A percentile compares a stretch with the other conserved stretches of the same genome.
Evolutionary conservation across 2,888 invertebrate genomes (phyloP).

Genomic region (Synanthedon formicaeformis): DNA sequence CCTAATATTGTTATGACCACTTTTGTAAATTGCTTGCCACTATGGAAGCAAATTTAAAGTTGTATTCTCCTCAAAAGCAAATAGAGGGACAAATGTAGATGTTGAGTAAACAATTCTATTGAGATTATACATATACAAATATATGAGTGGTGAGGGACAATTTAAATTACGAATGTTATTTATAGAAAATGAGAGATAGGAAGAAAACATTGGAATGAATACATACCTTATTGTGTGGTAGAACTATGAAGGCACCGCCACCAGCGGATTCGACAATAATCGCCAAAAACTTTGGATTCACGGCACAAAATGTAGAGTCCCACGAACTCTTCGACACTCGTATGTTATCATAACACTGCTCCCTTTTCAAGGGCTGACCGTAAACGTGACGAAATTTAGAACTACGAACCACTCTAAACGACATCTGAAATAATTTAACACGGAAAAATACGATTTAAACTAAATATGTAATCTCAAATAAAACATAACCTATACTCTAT

Average conservation of each 20-base stretch:
- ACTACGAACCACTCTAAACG: constrained; percentile 96
- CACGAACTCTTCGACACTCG: constrained; percentile 97
- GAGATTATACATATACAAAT: too few relatives aligned
- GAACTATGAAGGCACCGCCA: constrained; percentile 94
- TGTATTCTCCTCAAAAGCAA: too few relatives aligned
- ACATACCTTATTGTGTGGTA: constrained; percentile 90
- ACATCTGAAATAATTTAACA: constrained; percentile 75
- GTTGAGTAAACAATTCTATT: too few relatives aligned
- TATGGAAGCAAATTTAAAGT: too few relatives aligned
- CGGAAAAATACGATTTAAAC: constrained; percentile 25
- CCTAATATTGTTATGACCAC: too few relatives aligned
- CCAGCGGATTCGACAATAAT: constrained; percentile 97
- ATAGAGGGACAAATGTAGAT: too few relatives aligned
- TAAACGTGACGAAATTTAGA: constrained; percentile 98
- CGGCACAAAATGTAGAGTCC: constrained; percentile 98
- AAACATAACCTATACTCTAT: constrained; percentile 62
- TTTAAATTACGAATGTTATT: not conserved
- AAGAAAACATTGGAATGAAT: too few relatives aligned
- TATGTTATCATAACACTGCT: constrained; percentile 98
- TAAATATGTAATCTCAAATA: constrained; percentile 45
- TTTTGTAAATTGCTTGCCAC: too few relatives aligned
- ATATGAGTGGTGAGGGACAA: too few relatives aligned
- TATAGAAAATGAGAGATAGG: not conserved
- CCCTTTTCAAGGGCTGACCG: constrained; percentile 91
- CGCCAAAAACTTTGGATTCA: constrained; percentile 97